Evolutionary conservation across 2,888 invertebrate genomes (phyloP).

Genomic region (Emmelina monodactyla): DNA sequence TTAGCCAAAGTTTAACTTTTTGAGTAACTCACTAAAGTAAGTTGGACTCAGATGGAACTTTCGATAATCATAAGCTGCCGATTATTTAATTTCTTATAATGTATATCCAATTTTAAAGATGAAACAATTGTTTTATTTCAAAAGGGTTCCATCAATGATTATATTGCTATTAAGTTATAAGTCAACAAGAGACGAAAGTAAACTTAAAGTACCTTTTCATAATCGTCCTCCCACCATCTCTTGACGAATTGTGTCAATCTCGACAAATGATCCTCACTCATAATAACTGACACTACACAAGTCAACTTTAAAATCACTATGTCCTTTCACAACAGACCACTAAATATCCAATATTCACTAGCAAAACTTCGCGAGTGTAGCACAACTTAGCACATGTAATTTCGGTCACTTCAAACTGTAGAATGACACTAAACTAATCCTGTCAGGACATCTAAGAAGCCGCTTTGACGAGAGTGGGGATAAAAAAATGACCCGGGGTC

Average conservation of each 20-base stretch:
- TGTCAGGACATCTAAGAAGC: not conserved
- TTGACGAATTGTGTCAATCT: conserved; percentile 41
- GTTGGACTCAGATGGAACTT: no score
- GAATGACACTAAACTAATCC: not conserved
- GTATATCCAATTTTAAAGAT: no score
- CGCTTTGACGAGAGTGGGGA: not conserved
- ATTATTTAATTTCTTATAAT: no score
- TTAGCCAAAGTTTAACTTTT: no score
- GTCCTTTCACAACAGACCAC: not conserved
- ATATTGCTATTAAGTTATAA: no score
- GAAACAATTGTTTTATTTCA: no score
- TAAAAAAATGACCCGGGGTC: not conserved
- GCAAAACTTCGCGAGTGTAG: not conserved
- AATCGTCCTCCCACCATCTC: conserved; percentile 49
- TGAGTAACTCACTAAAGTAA: no score
- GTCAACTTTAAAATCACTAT: conserved; percentile 1
- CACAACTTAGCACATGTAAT: not conserved
- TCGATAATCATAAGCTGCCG: no score
- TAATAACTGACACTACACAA: conserved; percentile 14
- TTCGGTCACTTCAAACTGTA: not conserved
- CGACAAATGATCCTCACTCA: conserved; percentile 31
- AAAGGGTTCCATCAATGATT: no score
- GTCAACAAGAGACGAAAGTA: no score
- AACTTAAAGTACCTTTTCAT: conserved; percentile 32
- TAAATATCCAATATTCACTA: not conserved